Conservation (phyloP, 2,113 vertebrate species). For the Narcine bancroftii region DNA sequence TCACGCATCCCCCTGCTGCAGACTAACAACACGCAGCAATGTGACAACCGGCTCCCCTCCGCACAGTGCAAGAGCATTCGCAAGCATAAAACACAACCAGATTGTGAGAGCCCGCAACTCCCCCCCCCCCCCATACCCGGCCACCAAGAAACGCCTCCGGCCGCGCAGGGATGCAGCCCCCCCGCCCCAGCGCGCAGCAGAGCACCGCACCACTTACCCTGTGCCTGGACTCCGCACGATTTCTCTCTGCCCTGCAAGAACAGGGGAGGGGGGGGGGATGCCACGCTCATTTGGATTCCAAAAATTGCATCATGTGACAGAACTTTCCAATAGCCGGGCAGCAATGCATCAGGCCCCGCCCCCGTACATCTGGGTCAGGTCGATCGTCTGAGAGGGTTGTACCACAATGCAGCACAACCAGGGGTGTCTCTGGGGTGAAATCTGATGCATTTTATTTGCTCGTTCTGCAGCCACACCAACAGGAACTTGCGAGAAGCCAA, state of each 20-base stretch:
- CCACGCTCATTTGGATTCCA: slow-evolving; percentile 54
- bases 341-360: slow-evolving; percentile 37
- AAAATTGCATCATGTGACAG: slow-evolving; percentile 45
- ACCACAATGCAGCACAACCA: slow-evolving; percentile 49
- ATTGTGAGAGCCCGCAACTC: too few relatives aligned
- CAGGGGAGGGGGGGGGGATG: slow-evolving; percentile 39
- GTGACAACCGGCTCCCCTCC: not conserved
- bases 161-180: too few relatives aligned
- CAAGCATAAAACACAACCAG: not conserved
- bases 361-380: slow-evolving; percentile 28
- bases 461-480: slow-evolving; percentile 5
- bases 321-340: slow-evolving; percentile 44
- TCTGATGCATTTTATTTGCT: not conserved
- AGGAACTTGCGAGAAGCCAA: not conserved
- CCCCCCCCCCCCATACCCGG: too few relatives aligned
- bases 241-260: not conserved
- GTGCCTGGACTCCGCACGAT: not conserved
- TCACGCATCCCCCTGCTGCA: not conserved
- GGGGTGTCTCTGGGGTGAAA: not conserved
- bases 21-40: not conserved
- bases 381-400: slow-evolving; percentile 41
- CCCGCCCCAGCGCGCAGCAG: too few relatives aligned
- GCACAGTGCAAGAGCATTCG: too few relatives aligned
- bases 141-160: too few relatives aligned
- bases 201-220: not conserved